A percentile compares a stretch with the other conserved stretches of the same genome.
phyloP scores from a whole-genome alignment of 2,113 vertebrate genomes.

The Brachirus orientalis region DNA sequence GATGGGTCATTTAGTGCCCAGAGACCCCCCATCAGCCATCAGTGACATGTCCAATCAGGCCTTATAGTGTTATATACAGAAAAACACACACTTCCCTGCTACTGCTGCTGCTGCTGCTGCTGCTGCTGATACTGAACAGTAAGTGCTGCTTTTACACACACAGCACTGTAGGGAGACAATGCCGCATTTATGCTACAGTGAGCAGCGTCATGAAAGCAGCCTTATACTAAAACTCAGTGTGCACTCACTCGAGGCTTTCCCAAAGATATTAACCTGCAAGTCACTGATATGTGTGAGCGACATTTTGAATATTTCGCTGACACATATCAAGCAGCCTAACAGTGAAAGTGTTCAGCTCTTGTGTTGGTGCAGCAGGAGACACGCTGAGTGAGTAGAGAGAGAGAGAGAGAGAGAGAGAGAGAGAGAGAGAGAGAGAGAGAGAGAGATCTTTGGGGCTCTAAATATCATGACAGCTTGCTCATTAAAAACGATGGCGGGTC shows the following conservation, averaged over 20 bases:
- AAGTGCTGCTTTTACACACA: conserved; percentile 32
- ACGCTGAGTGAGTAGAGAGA: not conserved
- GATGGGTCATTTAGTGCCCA: conserved; percentile 69
- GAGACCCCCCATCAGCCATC: conserved; percentile 80
- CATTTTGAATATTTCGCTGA: conserved; percentile 34
- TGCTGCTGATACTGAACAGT: conserved; percentile 35
- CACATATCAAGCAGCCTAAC: conserved; percentile 9
- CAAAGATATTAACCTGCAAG: conserved; percentile 27
- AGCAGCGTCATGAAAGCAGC: conserved; percentile 31
- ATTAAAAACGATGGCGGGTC: conserved; percentile 63
- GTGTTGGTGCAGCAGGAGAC: not conserved
- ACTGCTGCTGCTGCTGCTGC: too few species aligned
- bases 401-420: not conserved
- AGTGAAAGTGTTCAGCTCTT: conserved; percentile 22
- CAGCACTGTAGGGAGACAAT: conserved; percentile 34
- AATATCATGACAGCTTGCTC: conserved; percentile 38
- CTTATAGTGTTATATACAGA: conserved; percentile 56
- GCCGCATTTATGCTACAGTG: conserved; percentile 38
- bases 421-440: too few species aligned
- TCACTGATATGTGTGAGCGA: conserved; percentile 12
- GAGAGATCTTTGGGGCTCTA: too few species aligned
- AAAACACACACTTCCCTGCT: conserved; percentile 47
- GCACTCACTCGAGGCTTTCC: conserved; percentile 14
- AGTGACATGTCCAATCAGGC: conserved; percentile 81
- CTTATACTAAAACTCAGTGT: too few species aligned